Evolutionary conservation across 2,797 vertebrate genomes (phyloP).

Genomic region (Xenentodon cancila): DNA sequence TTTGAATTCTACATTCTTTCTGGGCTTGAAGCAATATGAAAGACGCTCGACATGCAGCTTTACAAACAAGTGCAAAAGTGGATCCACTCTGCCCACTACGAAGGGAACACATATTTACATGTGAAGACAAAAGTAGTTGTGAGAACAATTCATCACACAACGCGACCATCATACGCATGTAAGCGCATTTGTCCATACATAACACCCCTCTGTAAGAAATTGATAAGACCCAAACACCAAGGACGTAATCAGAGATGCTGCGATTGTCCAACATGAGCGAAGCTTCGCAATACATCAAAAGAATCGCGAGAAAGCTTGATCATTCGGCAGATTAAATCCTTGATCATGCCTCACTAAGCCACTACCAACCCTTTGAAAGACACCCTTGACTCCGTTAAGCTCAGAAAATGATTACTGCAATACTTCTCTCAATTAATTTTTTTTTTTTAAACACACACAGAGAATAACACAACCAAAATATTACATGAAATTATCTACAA

Average conservation of each 20-base stretch:
- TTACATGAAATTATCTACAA: background rate
- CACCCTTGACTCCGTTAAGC: background rate
- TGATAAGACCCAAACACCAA: constrained; percentile 21
- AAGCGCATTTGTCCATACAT: constrained; percentile 30
- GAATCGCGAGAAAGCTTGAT: constrained; percentile 11
- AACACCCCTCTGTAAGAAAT: constrained; percentile 33
- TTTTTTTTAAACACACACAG: background rate
- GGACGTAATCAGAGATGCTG: constrained; percentile 20
- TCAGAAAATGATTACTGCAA: constrained; percentile 4
- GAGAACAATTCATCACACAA: constrained; percentile 51
- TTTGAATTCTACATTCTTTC: constrained; percentile 75
- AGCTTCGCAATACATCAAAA: constrained; percentile 8
- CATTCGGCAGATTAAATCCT: constrained; percentile 30
- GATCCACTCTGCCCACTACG: constrained; percentile 32
- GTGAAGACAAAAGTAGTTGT: constrained; percentile 45
- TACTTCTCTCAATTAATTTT: background rate
- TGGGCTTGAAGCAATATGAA: constrained; percentile 74
- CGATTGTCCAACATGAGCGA: constrained; percentile 20
- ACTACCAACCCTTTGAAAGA: constrained; percentile 3
- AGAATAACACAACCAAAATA: background rate
- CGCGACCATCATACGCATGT: constrained; percentile 48
- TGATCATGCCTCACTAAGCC: constrained; percentile 21
- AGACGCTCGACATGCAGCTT: constrained; percentile 56
- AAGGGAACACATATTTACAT: constrained; percentile 48
- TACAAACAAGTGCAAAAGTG: constrained; percentile 74